Conservation (phyloP, 23 tunicate genomes). For the Halocynthia aurantium region DNA sequence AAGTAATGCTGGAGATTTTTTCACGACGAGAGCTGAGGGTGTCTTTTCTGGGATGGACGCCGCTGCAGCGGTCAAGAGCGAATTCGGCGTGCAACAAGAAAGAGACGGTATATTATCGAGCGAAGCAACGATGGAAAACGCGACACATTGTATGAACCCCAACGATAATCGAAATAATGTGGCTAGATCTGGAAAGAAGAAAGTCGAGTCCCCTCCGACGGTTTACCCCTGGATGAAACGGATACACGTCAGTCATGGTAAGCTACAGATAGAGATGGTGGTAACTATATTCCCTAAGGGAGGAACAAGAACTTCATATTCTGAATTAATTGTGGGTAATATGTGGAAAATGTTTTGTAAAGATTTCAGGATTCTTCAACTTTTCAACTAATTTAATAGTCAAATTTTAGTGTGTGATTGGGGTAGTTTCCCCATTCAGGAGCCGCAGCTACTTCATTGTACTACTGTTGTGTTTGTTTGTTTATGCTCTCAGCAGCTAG, state of each 20-base stretch:
- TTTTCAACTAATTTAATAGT: too few species aligned
- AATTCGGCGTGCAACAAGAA: constrained; percentile 3
- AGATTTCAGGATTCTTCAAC: not conserved
- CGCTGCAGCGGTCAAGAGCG: constrained; percentile 11
- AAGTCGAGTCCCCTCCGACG: constrained; percentile 30
- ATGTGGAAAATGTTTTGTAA: not conserved
- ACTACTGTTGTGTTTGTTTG: too few species aligned
- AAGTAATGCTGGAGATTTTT: constrained; percentile 6
- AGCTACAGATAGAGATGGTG: constrained; percentile 8
- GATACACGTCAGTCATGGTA: constrained; percentile 90
- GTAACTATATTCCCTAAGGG: not conserved
- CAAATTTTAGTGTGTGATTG: too few species aligned
- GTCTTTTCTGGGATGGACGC: not conserved
- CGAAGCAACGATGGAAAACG: not conserved
- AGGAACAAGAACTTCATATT: not conserved
- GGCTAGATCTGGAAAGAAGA: constrained; percentile 10
- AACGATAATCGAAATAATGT: not conserved
- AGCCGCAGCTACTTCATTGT: too few species aligned
- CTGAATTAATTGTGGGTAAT: not conserved
- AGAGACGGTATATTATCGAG: not conserved
- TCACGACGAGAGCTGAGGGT: not conserved
- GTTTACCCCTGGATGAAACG: constrained; percentile 95
- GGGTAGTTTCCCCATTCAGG: too few species aligned
- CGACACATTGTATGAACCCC: too few species aligned
- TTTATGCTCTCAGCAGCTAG: too few species aligned